Evolutionary conservation across 2,113 vertebrate species (phyloP).

Genomic region (Montifringilla adamsi): DNA sequence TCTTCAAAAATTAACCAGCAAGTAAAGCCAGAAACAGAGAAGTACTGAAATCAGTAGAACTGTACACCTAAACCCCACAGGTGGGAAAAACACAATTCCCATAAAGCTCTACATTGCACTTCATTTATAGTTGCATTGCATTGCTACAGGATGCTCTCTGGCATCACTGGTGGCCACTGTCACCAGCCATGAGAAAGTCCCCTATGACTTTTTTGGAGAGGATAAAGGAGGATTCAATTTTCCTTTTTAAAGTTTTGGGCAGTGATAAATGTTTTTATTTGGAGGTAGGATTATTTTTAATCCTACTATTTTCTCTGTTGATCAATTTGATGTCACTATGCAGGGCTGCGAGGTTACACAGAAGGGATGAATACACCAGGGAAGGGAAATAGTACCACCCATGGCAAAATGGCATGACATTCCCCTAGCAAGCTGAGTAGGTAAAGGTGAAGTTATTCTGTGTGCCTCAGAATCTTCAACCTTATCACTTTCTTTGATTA

Average conservation of each 20-base stretch:
- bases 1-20: neutral
- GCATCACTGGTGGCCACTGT: neutral
- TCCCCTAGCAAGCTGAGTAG: neutral
- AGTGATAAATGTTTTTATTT: neutral
- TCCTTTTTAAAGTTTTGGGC: neutral
- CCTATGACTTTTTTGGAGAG: neutral
- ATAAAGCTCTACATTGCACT: neutral
- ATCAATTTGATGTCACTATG: neutral
- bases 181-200: neutral
- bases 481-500: neutral
- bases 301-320: neutral
- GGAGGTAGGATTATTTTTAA: neutral
- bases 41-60: neutral
- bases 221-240: neutral
- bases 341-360: neutral
- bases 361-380: neutral
- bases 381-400: neutral
- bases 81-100: neutral
- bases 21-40: neutral
- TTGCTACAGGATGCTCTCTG: neutral
- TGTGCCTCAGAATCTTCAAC: neutral
- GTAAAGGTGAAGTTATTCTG: neutral
- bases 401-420: neutral
- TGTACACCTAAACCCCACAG: neutral
- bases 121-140: neutral